Evolutionary conservation across 1,140 invertebrate species (phyloP).

Genomic region (Idris sp.): DNA sequence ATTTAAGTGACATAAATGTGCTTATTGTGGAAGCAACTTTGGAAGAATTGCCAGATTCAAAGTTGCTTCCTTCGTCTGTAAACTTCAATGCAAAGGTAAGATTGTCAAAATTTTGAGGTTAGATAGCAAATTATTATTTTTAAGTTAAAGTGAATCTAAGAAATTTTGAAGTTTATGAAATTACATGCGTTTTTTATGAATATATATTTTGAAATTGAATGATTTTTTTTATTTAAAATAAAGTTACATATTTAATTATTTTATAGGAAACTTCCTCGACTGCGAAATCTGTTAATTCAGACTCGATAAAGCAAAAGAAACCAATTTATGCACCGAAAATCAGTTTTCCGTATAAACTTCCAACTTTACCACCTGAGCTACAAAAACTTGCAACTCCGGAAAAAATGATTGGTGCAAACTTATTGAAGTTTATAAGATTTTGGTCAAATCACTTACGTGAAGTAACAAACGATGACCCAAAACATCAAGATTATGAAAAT

Average conservation of each 20-base stretch:
- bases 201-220: no score
- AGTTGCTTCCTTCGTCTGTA: not conserved
- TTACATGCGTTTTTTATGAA: no score
- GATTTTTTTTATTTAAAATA: no score
- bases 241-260: no score
- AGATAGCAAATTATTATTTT: no score
- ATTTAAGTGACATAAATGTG: not conserved
- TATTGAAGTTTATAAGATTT: not conserved
- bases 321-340: not conserved
- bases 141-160: no score
- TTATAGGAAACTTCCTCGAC: no score
- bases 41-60: no score
- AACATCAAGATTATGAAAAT: constrained; percentile 11
- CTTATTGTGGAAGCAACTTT: not conserved
- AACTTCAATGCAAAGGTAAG: not conserved
- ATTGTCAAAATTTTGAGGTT: no score
- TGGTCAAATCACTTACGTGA: not conserved
- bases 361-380: not conserved
- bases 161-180: no score
- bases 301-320: not conserved
- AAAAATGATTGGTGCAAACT: no score
- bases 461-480: not conserved
- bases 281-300: not conserved
- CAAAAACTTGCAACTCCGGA: not conserved
- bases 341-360: not conserved